phyloP scores from a whole-genome alignment of 2,888 invertebrate genomes.

The Spisula solida region DNA sequence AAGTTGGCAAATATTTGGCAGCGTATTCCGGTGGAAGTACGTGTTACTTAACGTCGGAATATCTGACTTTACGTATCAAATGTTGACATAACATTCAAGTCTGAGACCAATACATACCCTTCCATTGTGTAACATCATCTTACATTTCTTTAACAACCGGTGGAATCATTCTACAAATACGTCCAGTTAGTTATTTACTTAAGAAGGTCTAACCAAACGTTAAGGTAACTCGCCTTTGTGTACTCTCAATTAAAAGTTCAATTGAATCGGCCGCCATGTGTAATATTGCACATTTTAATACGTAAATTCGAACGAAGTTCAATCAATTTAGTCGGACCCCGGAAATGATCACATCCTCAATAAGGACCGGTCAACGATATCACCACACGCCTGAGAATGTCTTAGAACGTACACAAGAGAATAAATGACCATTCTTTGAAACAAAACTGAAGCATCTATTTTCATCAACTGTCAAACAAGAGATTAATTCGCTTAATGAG shows the following conservation, averaged over 20 bases:
- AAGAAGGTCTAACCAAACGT: neutral
- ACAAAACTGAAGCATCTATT: no score
- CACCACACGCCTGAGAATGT: no score
- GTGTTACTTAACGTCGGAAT: neutral
- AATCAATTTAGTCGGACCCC: neutral
- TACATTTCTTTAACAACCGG: neutral
- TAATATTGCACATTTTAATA: neutral
- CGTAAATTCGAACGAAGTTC: neutral
- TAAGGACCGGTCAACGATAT: neutral
- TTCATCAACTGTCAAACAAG: no score
- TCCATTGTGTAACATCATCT: neutral
- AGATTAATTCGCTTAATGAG: no score
- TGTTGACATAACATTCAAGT: neutral
- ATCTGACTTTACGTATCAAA: neutral
- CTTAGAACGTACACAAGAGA: no score
- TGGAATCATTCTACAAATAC: neutral
- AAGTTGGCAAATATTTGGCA: slow-evolving; percentile 11
- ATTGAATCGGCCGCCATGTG: no score
- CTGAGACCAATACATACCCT: neutral
- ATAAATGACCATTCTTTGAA: no score
- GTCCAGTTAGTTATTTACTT: slow-evolving; percentile 8
- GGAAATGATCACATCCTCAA: neutral
- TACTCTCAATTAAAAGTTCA: neutral
- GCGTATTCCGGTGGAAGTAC: neutral
- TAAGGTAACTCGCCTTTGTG: neutral